Evolutionary conservation across 2,113 vertebrate species (phyloP), one percentile per base, ranked within the genome.

Genomic region (Sitta europaea): DNA sequence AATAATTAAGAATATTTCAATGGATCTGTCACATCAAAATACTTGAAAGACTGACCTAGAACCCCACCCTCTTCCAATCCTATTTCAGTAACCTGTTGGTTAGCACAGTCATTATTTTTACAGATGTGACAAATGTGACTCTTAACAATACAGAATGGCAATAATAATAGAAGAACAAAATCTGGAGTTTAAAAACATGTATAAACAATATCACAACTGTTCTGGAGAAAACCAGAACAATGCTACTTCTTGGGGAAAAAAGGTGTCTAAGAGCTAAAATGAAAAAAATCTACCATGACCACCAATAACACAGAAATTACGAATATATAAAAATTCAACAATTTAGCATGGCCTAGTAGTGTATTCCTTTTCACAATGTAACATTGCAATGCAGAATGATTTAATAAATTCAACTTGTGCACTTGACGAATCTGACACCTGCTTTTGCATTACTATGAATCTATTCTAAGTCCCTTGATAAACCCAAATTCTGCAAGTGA

Each of bases 41-140:
- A 14, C 15, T 43, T 71, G 25, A 51, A 70, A 51, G 23, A 61
- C 1, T n/a, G 8, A 63, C 23, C 9, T 42, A 75, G 80, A 81
- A 35, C 0, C 5, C 8, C 2, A 24, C 15, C 9, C 55, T 53
- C 5, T 67, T 48, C 14, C 57, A 6, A 36, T 10, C 42, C 2
- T 66, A 86, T 43, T 76, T 77, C 61, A 79, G 15, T 18, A 79
- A 83, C 3, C 4, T 62, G 2, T 21, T 78, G 23, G 14, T 40
- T 65, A 54, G 42, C 10, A 71, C 3, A 4, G 23, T 63, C 28
- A 48, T 71, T 73, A 51, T 51, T 55, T 94, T 67, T 48, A 63
- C 4, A 85, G 31, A 67, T 54, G 28, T 24, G 15, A 72, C 7
- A 77, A 28, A 28, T 71, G 11, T 22, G 54, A 79, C 11, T 70